phyloP scores from a whole-genome alignment of 2,113 vertebrate species.

The Acrocephalus kingi region DNA sequence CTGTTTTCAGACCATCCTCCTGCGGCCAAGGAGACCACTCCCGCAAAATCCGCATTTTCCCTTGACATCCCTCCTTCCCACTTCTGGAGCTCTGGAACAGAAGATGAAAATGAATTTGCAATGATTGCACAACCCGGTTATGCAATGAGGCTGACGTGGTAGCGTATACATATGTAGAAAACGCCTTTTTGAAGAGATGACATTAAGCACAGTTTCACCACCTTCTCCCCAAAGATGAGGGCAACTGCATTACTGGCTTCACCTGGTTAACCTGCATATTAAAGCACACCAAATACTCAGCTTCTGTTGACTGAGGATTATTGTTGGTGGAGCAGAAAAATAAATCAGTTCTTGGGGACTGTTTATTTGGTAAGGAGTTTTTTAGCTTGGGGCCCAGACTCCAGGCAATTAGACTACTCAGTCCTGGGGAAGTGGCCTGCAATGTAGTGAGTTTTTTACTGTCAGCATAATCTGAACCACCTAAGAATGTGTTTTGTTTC shows the following conservation, averaged over 20 bases:
- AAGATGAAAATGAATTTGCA: slow-evolving; percentile 45
- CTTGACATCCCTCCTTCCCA: not conserved
- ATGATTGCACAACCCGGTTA: slow-evolving; percentile 35
- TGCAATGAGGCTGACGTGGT: slow-evolving; percentile 12
- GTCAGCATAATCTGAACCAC: not conserved
- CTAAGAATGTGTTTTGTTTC: not conserved
- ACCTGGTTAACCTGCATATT: not conserved
- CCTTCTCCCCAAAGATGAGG: slow-evolving; percentile 9
- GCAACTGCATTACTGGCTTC: not conserved
- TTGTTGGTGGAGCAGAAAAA: slow-evolving; percentile 6
- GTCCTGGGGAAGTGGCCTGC: not conserved
- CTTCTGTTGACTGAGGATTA: not conserved
- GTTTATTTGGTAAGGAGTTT: not conserved
- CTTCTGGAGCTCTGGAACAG: not conserved
- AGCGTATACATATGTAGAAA: slow-evolving; percentile 7
- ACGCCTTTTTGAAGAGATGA: slow-evolving; percentile 3
- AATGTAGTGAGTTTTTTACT: not conserved
- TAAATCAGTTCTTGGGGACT: not conserved
- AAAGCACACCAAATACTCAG: not conserved
- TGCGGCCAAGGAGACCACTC: not conserved
- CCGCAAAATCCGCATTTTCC: not conserved
- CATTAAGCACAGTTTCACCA: slow-evolving; percentile 7
- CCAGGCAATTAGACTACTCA: not conserved
- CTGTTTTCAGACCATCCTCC: not conserved
- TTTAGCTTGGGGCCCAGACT: not conserved